Base-by-base conservation (phyloP, 2,797 vertebrate species). In the Thaleichthys pacificus region DNA sequence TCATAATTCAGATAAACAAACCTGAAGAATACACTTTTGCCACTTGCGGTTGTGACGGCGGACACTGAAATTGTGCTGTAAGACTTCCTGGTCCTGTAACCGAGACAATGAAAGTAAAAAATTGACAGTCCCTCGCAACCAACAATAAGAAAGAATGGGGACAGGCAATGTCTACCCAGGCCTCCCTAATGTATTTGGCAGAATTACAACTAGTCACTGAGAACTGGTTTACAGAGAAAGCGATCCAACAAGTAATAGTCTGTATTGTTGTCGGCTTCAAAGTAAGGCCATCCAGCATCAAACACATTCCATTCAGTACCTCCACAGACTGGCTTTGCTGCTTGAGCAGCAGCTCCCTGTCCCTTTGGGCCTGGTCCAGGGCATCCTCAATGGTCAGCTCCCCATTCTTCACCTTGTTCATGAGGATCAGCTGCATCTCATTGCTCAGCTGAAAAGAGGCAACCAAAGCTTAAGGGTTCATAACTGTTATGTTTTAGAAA, bases 21-120 rank as follows among this genome's bases (percentile, higher is more conserved):
- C 92, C 94, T 95, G 92, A 65, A 95, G 77, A 72, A 95, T 89
- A 0, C 92, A 70, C 71, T 97, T 94, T 89, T 95, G 93, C 92
- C 93, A 93, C 54, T 93, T 87, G 76, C 85, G 91, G 61, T 82
- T 82, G 47, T 91, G 87, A 84, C 94, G 94, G 78, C 93, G 90
- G 66, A 95, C 90, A 5, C 92, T 91, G 78, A 94, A 95, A 85
- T 94, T 94, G 84, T 93, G 91, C 32, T 91, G 92, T 0, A 80
- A 74, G 0, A 74, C 70, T 4, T 80, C 74, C 3, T 85, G 72
- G 63, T 92, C 89, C 88, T 93, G 84, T 0, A 85, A 80, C 9
- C 75, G 9, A 76, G 61, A 58, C 51, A 58, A 58, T 22, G 24
- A 26, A 4, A 51, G 49, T 38, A 47, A 38, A 21, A 3, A 12